These are phyloP conservation scores for Drosophila villosipedis DNA, from an alignment of 2,888 invertebrate species.

Conservation along the genomic window DNA sequence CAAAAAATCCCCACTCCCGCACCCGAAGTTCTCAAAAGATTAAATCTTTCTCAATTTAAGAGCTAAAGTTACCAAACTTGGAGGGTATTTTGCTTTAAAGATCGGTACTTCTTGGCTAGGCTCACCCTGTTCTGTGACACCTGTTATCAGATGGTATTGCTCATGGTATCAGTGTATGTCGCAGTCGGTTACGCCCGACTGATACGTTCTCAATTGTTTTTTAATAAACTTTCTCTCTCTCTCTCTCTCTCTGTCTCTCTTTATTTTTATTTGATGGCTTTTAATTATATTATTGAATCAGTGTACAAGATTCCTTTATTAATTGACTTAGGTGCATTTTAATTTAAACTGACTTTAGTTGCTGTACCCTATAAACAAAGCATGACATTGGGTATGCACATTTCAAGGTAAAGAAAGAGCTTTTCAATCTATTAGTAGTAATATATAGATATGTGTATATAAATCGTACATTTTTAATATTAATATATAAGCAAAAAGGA, in stretches of 20 bases:
- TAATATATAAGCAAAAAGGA: not conserved
- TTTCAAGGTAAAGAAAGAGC: not conserved
- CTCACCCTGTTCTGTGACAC: not conserved
- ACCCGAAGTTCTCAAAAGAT: not conserved
- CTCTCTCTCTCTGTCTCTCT: not conserved
- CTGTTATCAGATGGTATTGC: not conserved
- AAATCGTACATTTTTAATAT: not conserved
- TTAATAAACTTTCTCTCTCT: not conserved
- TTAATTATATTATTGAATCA: constrained; percentile 27
- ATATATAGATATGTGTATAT: not conserved
- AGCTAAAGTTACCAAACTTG: not conserved
- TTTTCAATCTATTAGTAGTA: not conserved
- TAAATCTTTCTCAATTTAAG: no score
- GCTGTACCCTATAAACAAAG: not conserved
- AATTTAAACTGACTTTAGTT: constrained; percentile 21
- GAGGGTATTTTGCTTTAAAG: not conserved
- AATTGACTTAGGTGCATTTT: constrained; percentile 17
- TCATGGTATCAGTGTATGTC: not conserved
- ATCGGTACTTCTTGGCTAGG: not conserved
- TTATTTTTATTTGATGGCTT: constrained; percentile 1
- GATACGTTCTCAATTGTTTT: no score
- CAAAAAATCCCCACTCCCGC: not conserved
- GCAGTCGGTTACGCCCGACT: not conserved
- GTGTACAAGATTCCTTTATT: no score
- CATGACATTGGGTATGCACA: not conserved